These are phyloP conservation scores for Mastomys natalensis DNA, from an alignment of 2,113 vertebrate genomes.

Conservation along the genomic window DNA sequence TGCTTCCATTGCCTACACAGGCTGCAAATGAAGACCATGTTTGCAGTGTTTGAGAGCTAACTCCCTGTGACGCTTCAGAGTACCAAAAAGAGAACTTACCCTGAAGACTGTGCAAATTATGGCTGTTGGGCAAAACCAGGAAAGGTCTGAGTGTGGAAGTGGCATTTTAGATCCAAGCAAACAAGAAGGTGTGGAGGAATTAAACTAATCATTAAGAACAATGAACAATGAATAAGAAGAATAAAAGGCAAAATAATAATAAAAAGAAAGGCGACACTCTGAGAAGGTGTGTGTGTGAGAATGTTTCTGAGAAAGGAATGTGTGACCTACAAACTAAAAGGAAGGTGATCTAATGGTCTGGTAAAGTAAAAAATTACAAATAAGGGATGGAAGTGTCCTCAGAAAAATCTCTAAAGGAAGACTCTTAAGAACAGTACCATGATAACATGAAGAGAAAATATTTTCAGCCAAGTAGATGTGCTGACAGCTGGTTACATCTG, in stretches of 20 bases:
- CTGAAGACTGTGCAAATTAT: neutral
- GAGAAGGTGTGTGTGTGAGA: no score
- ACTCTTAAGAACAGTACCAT: neutral
- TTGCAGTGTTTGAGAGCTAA: conserved; percentile 7
- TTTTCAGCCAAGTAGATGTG: neutral
- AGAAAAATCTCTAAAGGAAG: conserved; percentile 3
- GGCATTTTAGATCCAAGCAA: conserved; percentile 8
- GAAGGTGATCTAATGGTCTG: neutral
- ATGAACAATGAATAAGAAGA: no score
- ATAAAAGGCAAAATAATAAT: conserved; percentile 1
- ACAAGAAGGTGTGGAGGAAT: neutral
- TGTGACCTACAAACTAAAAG: conserved; percentile 54
- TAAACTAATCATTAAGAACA: conserved; percentile 43
- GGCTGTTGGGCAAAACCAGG: neutral
- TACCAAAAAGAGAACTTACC: conserved; percentile 19
- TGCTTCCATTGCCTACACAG: neutral
- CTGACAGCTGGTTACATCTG: neutral
- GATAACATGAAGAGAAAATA: neutral
- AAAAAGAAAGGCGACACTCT: neutral
- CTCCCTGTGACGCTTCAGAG: conserved; percentile 21
- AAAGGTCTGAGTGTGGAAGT: conserved; percentile 6
- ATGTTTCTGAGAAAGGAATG: neutral
- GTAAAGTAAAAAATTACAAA: neutral
- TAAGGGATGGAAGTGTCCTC: neutral
- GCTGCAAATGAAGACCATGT: conserved; percentile 6